Evolutionary conservation across 1,140 invertebrate species (phyloP).

Genomic region (Pollicipes pollicipes): DNA sequence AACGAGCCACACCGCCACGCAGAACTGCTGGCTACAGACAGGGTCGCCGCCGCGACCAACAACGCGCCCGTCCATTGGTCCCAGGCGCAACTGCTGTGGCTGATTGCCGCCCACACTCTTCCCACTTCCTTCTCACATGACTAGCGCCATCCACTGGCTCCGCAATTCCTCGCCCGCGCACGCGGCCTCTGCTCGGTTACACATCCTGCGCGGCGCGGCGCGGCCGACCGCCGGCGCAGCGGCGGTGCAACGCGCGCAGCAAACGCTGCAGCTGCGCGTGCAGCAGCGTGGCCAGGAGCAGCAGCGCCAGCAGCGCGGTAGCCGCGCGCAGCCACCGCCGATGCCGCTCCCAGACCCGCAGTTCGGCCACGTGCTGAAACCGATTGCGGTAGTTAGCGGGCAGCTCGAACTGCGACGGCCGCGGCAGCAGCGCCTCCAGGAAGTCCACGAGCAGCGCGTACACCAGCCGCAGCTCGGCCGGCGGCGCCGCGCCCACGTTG

Average conservation of each 20-base stretch:
- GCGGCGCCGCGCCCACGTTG: slow-evolving; percentile 43
- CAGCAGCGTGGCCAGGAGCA: background rate
- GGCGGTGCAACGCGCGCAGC: background rate
- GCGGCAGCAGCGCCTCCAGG: slow-evolving; percentile 53
- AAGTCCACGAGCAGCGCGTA: slow-evolving; percentile 53
- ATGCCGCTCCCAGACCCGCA: slow-evolving; percentile 36
- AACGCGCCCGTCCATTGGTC: too few species aligned
- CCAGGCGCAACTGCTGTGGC: too few species aligned
- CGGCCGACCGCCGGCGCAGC: too few species aligned
- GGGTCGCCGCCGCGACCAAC: too few species aligned
- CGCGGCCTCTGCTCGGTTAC: too few species aligned
- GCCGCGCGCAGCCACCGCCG: slow-evolving; percentile 14
- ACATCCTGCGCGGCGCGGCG: background rate
- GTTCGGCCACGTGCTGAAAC: slow-evolving; percentile 43
- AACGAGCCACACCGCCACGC: too few species aligned
- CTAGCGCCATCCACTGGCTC: too few species aligned
- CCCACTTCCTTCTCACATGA: too few species aligned
- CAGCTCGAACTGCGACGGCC: slow-evolving; percentile 53
- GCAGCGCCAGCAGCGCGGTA: background rate
- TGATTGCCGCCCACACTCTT: too few species aligned
- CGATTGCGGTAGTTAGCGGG: slow-evolving; percentile 47
- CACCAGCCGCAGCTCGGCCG: slow-evolving; percentile 47
- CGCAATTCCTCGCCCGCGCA: too few species aligned
- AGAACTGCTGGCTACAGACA: too few species aligned
- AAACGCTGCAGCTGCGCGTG: background rate